phyloP scores from a whole-genome alignment of 35 echinoderm and acorn worm genomes.

The Heliocidaris tuberculata region DNA sequence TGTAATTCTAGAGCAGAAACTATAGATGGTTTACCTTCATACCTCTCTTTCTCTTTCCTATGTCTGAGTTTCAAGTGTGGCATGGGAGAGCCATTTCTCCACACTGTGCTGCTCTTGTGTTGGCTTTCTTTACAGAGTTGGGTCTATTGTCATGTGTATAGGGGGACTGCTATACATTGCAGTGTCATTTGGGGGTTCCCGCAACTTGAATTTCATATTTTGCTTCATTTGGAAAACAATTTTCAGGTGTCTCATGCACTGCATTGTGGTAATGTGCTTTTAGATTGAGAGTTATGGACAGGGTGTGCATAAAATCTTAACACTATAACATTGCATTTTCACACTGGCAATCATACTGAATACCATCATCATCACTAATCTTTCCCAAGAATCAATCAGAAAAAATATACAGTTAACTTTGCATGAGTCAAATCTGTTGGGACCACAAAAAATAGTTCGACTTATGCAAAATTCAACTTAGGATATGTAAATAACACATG shows the following conservation, averaged over 20 bases:
- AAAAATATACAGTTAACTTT: no score
- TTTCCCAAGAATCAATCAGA: no score
- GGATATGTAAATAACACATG: no score
- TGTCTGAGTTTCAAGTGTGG: neutral
- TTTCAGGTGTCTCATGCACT: neutral
- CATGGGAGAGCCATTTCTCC: neutral
- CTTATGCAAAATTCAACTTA: no score
- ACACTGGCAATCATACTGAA: no score
- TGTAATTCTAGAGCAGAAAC: constrained; percentile 7
- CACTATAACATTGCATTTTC: neutral
- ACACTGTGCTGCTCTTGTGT: neutral
- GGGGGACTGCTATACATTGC: neutral
- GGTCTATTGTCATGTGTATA: neutral
- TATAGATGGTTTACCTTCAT: constrained; percentile 31
- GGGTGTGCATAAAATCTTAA: neutral
- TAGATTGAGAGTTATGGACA: neutral
- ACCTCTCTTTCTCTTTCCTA: neutral
- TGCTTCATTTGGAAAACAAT: neutral
- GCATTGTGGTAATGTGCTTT: neutral
- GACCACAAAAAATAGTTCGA: no score
- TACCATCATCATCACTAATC: no score
- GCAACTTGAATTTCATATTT: neutral
- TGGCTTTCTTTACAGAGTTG: neutral
- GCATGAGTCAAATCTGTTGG: no score
- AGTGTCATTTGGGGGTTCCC: neutral